Conservation (phyloP, 2,888 invertebrate species). For the Onthophagus sagittarius region DNA sequence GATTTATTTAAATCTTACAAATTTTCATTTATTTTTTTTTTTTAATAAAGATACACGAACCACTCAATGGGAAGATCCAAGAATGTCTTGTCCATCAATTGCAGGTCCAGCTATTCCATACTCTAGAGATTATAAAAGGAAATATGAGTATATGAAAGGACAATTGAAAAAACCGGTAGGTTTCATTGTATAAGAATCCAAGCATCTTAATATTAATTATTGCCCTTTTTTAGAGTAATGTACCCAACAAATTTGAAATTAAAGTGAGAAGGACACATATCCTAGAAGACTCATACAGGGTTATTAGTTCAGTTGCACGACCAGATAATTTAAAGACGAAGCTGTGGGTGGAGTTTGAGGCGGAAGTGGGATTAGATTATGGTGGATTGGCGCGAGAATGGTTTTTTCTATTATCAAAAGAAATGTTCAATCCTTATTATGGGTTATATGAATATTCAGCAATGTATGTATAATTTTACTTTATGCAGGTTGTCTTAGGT, state of each 20-base stretch:
- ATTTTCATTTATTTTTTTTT: too few species aligned
- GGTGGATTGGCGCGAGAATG: slow-evolving; percentile 96
- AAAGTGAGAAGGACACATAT: slow-evolving; percentile 88
- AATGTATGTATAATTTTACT: slow-evolving; percentile 62
- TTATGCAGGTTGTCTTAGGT: too few species aligned
- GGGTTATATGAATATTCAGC: slow-evolving; percentile 99
- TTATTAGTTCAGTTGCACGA: slow-evolving; percentile 86
- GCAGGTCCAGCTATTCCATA: slow-evolving; percentile 98
- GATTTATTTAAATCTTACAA: too few species aligned
- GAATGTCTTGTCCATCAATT: slow-evolving; percentile 92
- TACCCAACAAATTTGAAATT: slow-evolving; percentile 97
- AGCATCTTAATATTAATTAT: neutral
- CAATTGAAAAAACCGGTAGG: slow-evolving; percentile 92
- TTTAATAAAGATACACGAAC: slow-evolving; percentile 74
- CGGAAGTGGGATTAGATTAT: slow-evolving; percentile 94
- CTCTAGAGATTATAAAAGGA: slow-evolving; percentile 97
- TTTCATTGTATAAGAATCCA: slow-evolving; percentile 25
- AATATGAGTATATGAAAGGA: slow-evolving; percentile 97
- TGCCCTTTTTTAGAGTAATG: slow-evolving; percentile 68
- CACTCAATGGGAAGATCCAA: slow-evolving; percentile 99
- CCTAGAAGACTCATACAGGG: slow-evolving; percentile 94
- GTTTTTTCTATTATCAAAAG: slow-evolving; percentile 97
- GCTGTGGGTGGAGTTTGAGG: slow-evolving; percentile 98
- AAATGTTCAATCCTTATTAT: slow-evolving; percentile 99
- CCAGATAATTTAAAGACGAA: slow-evolving; percentile 94